These are phyloP conservation scores for Parasteatoda lunata DNA, from an alignment of 2,888 invertebrate genomes.

Conservation along the genomic window DNA sequence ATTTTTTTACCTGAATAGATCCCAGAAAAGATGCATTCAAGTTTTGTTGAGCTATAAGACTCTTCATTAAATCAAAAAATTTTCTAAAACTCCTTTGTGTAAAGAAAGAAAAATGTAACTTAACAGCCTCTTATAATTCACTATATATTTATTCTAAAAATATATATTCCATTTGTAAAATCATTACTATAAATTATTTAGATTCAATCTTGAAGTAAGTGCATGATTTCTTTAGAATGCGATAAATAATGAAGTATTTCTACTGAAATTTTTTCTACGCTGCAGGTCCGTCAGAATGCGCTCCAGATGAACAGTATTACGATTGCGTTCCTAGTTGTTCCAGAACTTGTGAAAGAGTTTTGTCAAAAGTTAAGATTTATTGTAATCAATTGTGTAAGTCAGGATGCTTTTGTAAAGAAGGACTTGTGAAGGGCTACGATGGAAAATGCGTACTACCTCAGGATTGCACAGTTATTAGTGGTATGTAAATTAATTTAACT, in stretches of 20 bases:
- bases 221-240: not conserved
- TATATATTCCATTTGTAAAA: not conserved
- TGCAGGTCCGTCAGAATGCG: not conserved
- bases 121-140: not conserved
- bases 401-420: constrained; percentile 44
- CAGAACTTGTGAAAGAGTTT: constrained; percentile 8
- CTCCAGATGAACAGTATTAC: constrained; percentile 18
- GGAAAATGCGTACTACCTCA: constrained; percentile 33
- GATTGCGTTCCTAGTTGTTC: constrained; percentile 38
- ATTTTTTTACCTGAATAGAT: too few relatives aligned
- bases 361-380: not conserved
- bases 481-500: not conserved
- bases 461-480: constrained; percentile 8
- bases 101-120: too few relatives aligned
- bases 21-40: too few relatives aligned
- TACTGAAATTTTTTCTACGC: too few relatives aligned
- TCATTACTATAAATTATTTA: not conserved
- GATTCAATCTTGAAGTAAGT: not conserved
- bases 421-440: constrained; percentile 26
- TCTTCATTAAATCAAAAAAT: too few relatives aligned
- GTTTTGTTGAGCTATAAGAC: too few relatives aligned
- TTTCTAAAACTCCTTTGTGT: too few relatives aligned
- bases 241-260: not conserved
- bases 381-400: not conserved
- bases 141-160: not conserved